Conservation (phyloP, 2,797 vertebrate genomes). For the Bucorvus abyssinicus region DNA sequence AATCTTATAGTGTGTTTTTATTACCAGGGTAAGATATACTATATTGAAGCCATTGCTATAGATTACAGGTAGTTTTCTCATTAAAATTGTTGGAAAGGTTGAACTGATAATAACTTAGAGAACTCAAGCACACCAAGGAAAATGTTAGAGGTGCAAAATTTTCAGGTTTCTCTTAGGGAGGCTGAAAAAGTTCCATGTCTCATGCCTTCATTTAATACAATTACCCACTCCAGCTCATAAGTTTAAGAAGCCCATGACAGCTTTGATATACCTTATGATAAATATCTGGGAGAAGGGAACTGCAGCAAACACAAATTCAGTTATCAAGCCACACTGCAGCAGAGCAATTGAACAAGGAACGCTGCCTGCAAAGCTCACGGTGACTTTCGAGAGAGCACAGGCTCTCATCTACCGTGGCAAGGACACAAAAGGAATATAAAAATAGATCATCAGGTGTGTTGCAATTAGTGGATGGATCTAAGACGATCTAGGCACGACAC, state of each 20-base stretch:
- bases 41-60: neutral
- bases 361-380: neutral
- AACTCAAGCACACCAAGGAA: neutral
- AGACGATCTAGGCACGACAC: too few species aligned
- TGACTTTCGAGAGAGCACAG: neutral
- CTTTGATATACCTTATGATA: neutral
- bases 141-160: neutral
- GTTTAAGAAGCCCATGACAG: neutral
- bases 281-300: neutral
- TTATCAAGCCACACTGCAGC: neutral
- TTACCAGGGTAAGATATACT: neutral
- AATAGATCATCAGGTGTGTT: neutral
- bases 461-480: too few species aligned
- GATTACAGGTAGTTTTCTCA: neutral
- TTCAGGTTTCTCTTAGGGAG: neutral
- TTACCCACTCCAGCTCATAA: neutral
- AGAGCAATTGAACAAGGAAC: neutral
- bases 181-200: neutral
- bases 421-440: neutral
- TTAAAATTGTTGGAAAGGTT: neutral
- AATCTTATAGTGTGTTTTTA: conserved; percentile 7
- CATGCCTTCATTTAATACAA: neutral
- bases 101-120: neutral
- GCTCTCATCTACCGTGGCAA: neutral
- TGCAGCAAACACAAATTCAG: neutral